phyloP scores from a whole-genome alignment of 2,797 vertebrate species.

The Acanthurus tractus region DNA sequence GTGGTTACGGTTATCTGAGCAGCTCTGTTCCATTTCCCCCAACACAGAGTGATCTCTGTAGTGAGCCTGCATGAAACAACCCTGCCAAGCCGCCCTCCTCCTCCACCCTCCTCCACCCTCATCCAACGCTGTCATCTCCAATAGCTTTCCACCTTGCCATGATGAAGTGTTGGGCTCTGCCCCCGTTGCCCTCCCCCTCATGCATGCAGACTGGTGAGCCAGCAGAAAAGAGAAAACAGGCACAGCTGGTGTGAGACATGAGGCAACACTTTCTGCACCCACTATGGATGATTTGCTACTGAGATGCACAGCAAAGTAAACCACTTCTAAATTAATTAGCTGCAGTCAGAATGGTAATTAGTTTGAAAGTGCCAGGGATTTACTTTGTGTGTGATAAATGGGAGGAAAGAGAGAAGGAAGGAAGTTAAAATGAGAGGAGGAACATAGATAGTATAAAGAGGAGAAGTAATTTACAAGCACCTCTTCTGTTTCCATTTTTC shows the following conservation, averaged over 20 bases:
- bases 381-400: slow-evolving; percentile 59
- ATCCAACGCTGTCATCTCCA: slow-evolving; percentile 50
- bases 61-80: slow-evolving; percentile 38
- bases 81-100: slow-evolving; percentile 15
- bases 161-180: slow-evolving; percentile 69
- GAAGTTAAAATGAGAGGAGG: slow-evolving; percentile 28
- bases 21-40: slow-evolving; percentile 28
- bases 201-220: slow-evolving; percentile 68
- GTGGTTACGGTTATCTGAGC: slow-evolving; percentile 32
- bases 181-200: slow-evolving; percentile 80
- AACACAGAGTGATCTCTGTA: slow-evolving; percentile 28
- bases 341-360: slow-evolving; percentile 70
- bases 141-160: slow-evolving; percentile 54
- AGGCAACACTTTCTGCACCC: slow-evolving; percentile 61
- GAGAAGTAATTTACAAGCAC: slow-evolving; percentile 26
- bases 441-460: slow-evolving; percentile 23
- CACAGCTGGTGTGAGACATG: slow-evolving; percentile 71
- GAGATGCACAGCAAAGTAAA: slow-evolving; percentile 61
- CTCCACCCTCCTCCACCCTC: neutral
- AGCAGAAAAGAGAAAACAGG: slow-evolving; percentile 65
- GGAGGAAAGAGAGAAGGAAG: neutral
- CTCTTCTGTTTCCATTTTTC: slow-evolving; percentile 20
- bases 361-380: slow-evolving; percentile 64
- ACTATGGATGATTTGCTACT: slow-evolving; percentile 50
- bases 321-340: slow-evolving; percentile 72